A percentile compares a stretch with the other conserved stretches of the same genome.
phyloP scores from a whole-genome alignment of 2,797 vertebrate species.

The Danionella dracula region DNA sequence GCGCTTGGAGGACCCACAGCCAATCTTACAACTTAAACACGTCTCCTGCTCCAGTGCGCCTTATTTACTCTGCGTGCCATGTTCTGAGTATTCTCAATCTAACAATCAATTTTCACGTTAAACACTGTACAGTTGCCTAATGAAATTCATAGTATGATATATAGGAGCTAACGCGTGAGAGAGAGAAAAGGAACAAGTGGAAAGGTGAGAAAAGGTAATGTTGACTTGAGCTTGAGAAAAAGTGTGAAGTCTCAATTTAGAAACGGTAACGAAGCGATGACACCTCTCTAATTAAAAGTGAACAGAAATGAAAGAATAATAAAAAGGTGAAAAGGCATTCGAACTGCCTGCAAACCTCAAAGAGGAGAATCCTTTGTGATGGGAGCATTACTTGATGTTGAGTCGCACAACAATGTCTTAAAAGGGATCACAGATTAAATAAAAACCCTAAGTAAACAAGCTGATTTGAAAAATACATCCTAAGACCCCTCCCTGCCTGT shows the following conservation, averaged over 20 bases:
- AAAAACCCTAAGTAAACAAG: too few relatives aligned
- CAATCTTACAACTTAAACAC: constrained; percentile 36
- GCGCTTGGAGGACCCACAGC: constrained; percentile 27
- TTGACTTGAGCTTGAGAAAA: not conserved
- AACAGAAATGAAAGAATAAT: not conserved
- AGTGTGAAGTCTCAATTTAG: not conserved
- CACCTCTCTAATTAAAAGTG: not conserved
- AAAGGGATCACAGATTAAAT: too few relatives aligned
- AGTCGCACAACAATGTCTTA: too few relatives aligned
- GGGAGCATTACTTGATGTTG: not conserved
- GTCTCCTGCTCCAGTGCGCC: constrained; percentile 1
- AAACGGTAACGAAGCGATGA: not conserved
- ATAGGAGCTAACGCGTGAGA: too few relatives aligned
- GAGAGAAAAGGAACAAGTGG: not conserved
- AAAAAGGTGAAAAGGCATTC: not conserved
- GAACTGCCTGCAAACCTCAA: not conserved
- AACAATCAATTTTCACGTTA: not conserved
- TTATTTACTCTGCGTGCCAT: not conserved
- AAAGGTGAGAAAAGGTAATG: not conserved
- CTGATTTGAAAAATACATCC: too few relatives aligned
- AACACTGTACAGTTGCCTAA: not conserved
- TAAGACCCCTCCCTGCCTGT: too few relatives aligned
- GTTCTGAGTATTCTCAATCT: not conserved
- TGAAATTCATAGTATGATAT: too few relatives aligned
- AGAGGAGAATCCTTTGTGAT: too few relatives aligned